Conservation (phyloP, 2,888 invertebrate species). For the Drosophila mimetica region DNA sequence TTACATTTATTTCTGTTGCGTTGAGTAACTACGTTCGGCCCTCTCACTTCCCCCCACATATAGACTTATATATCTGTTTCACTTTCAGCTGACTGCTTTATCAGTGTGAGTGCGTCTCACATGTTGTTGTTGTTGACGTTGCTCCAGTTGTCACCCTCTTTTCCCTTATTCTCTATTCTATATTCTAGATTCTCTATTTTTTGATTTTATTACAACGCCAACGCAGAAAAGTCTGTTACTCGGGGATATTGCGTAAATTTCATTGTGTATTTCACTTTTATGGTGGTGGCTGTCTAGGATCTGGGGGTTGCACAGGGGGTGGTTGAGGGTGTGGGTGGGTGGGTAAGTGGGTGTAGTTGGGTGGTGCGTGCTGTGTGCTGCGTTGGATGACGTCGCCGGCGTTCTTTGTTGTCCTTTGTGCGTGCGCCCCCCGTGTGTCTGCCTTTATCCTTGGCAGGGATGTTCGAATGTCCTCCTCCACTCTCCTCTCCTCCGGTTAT, state of each 20-base stretch:
- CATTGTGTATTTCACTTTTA: slow-evolving; percentile 78
- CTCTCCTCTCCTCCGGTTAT: slow-evolving; percentile 36
- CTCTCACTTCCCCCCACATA: slow-evolving; percentile 1
- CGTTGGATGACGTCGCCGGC: slow-evolving; percentile 51
- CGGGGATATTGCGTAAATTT: slow-evolving; percentile 75
- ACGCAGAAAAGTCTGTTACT: slow-evolving; percentile 68
- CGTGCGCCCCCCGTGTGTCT: slow-evolving; percentile 19
- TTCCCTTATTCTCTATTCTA: slow-evolving; percentile 34
- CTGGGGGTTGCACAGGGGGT: slow-evolving; percentile 25
- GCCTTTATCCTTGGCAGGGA: slow-evolving; percentile 10
- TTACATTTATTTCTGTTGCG: slow-evolving; percentile 57
- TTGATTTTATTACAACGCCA: slow-evolving; percentile 75
- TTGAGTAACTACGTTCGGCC: slow-evolving; percentile 24
- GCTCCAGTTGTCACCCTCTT: slow-evolving; percentile 73
- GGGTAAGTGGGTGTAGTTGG: slow-evolving; percentile 1
- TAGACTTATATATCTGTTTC: slow-evolving; percentile 41
- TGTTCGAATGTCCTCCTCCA: slow-evolving; percentile 12
- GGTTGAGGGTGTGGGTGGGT: background rate
- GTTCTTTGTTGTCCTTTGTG: slow-evolving; percentile 62
- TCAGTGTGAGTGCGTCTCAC: slow-evolving; percentile 21
- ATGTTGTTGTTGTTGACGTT: slow-evolving; percentile 52
- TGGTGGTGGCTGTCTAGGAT: slow-evolving; percentile 61
- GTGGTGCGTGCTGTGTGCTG: slow-evolving; percentile 42
- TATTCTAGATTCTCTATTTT: slow-evolving; percentile 15
- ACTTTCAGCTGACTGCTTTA: slow-evolving; percentile 68